Conservation (phyloP, 2,888 invertebrate genomes). For the Leucoptera coffeella region DNA sequence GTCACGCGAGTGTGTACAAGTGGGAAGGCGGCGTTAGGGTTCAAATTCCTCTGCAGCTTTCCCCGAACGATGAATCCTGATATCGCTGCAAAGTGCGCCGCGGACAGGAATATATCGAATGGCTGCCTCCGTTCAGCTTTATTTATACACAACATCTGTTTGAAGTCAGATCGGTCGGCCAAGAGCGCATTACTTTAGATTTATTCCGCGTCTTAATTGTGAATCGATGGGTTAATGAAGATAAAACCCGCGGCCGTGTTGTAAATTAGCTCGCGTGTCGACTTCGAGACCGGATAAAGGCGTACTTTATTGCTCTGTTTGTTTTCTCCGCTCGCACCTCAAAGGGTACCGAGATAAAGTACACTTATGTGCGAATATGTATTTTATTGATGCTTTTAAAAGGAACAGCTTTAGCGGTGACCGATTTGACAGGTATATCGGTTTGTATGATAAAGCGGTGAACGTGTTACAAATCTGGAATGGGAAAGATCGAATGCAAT, state of each 20-base stretch:
- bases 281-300: constrained; percentile 49
- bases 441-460: too few species aligned
- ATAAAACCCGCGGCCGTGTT: constrained; percentile 52
- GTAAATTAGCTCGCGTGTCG: constrained; percentile 55
- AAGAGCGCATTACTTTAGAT: constrained; percentile 50
- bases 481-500: not conserved
- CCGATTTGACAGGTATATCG: too few species aligned
- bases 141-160: constrained; percentile 54
- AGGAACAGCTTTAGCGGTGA: too few species aligned
- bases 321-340: constrained; percentile 48
- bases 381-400: constrained; percentile 27
- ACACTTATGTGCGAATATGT: constrained; percentile 30
- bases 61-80: too few species aligned
- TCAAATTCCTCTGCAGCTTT: too few species aligned
- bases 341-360: constrained; percentile 46
- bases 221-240: constrained; percentile 56
- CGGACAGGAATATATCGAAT: constrained; percentile 52
- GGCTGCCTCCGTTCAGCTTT: constrained; percentile 51
- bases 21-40: too few species aligned
- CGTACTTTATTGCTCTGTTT: constrained; percentile 52
- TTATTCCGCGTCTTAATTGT: constrained; percentile 54
- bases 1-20: too few species aligned
- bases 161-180: constrained; percentile 40
- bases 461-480: too few species aligned
- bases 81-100: constrained; percentile 52